These are phyloP conservation scores for Drosophila mauritiana DNA, from an alignment of 1,140 invertebrate genomes.

Conservation along the genomic window DNA sequence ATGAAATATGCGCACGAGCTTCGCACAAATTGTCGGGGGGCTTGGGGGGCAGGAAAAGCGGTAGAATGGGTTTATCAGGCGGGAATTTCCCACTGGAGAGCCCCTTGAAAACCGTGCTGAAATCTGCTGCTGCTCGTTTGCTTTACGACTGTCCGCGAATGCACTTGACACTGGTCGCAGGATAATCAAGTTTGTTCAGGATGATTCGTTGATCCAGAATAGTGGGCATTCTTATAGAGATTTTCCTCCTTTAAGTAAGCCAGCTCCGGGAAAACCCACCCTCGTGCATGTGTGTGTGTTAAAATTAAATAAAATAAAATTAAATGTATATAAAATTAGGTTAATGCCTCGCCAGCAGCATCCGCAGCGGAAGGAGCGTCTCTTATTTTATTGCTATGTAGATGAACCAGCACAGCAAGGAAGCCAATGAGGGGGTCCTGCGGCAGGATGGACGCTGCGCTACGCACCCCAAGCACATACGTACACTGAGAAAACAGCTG, in stretches of 20 bases:
- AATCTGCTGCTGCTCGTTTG: slow-evolving; percentile 17
- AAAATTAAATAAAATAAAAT: slow-evolving; percentile 83
- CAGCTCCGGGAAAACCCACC: slow-evolving; percentile 1
- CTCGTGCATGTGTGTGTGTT: slow-evolving; percentile 59
- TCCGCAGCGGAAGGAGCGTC: slow-evolving; percentile 30
- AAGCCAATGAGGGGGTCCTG: slow-evolving; percentile 7
- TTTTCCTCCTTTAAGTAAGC: background rate
- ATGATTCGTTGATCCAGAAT: slow-evolving; percentile 13
- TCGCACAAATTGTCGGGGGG: slow-evolving; percentile 70
- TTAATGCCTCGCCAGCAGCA: slow-evolving; percentile 57
- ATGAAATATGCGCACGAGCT: slow-evolving; percentile 81
- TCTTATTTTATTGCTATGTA: slow-evolving; percentile 84
- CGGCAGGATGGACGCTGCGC: slow-evolving; percentile 56
- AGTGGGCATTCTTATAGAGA: slow-evolving; percentile 6
- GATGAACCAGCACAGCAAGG: slow-evolving; percentile 62
- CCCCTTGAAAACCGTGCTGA: slow-evolving; percentile 13
- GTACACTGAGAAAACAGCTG: slow-evolving; percentile 3
- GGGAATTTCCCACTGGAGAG: slow-evolving; percentile 10
- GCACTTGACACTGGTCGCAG: slow-evolving; percentile 42
- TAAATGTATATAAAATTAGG: slow-evolving; percentile 82
- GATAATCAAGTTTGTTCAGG: slow-evolving; percentile 29
- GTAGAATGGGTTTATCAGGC: background rate
- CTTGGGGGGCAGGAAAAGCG: background rate
- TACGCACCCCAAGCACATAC: slow-evolving; percentile 53
- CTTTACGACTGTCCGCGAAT: slow-evolving; percentile 34